Base-by-base conservation (phyloP, 2,797 vertebrate species). In the Pygocentrus nattereri region DNA sequence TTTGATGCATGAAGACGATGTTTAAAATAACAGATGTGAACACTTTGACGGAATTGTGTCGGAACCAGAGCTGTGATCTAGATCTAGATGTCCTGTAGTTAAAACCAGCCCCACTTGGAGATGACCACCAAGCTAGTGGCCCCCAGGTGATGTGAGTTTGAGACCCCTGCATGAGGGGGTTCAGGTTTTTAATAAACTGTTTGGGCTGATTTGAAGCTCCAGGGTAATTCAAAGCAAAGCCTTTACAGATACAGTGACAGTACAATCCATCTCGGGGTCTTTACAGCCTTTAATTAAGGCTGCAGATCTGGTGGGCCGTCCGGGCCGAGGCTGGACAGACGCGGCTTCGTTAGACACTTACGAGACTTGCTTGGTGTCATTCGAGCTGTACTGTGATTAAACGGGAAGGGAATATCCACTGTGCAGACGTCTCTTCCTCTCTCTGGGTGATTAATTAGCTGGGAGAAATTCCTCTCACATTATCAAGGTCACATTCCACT, bases 211-310 rank as follows among this genome's bases (percentile, higher is more conserved):
- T 19, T 30, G 27, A 34, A 23, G 44, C 41, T 10, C 41, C 4
- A 52, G 16, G 0, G 1, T n/a, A n/a, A n/a, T n/a, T n/a, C n/a
- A n/a, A n/a, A n/a, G n/a, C n/a, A n/a, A 58, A 52, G 38, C 34
- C 65, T 44, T 52, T 78, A 56, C 12, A 15, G n/a, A n/a, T 21
- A 1, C 18, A 44, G 47, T 30, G 18, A 19, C 41, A 49, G 2
- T 3, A 2, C 50, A 30, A 19, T 69, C 50, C 31, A 30, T 13
- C 67, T 59, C 38, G 1, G 44, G 12, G 18, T 13, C 16, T 68
- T 44, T n/a, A 10, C 68, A 69, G 41, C 38, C 50, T 78, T 78
- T 78, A 69, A 78, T 78, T 78, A 78, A 54, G 25, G 50, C 10
- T 31, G 23, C 23, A 7, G 34, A 23, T 16, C 44, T 10, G 3